Conservation (phyloP, 1,140 invertebrate species). For the Pygmarrhopalites habei region DNA sequence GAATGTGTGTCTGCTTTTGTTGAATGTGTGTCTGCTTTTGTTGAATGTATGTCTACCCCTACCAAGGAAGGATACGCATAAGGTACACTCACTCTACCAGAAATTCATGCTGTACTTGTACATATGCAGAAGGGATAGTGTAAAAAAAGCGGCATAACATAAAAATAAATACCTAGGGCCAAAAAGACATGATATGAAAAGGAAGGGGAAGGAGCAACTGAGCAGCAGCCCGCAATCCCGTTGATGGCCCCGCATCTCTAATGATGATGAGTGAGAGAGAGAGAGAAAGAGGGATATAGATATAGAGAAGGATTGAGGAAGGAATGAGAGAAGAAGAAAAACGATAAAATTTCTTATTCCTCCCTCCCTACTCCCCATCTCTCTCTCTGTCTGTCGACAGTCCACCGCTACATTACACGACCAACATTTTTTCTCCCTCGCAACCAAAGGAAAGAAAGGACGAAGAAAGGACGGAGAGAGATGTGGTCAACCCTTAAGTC, state of each 20-base stretch:
- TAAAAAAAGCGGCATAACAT: conserved; percentile 16
- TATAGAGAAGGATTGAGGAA: not conserved
- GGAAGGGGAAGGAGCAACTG: not conserved
- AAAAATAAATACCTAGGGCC: conserved; percentile 30
- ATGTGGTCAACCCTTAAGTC: too few species aligned
- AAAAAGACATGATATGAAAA: not conserved
- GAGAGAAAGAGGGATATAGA: not conserved
- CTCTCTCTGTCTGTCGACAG: too few species aligned
- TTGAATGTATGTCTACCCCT: too few species aligned
- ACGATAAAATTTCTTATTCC: not conserved
- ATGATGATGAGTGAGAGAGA: not conserved
- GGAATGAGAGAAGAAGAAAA: too few species aligned
- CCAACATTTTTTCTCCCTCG: too few species aligned
- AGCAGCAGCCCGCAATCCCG: conserved; percentile 11
- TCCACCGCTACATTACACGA: too few species aligned
- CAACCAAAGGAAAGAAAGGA: too few species aligned
- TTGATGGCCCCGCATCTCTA: not conserved
- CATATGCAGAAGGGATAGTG: not conserved
- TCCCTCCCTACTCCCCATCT: not conserved
- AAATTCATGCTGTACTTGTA: too few species aligned
- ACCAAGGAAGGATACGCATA: not conserved
- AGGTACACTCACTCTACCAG: too few species aligned
- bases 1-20: too few species aligned
- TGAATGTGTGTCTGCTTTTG: too few species aligned
- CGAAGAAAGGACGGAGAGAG: too few species aligned